These are phyloP conservation scores for Ridgeia piscesae DNA, from an alignment of 1,140 invertebrate genomes.

Conservation along the genomic window DNA sequence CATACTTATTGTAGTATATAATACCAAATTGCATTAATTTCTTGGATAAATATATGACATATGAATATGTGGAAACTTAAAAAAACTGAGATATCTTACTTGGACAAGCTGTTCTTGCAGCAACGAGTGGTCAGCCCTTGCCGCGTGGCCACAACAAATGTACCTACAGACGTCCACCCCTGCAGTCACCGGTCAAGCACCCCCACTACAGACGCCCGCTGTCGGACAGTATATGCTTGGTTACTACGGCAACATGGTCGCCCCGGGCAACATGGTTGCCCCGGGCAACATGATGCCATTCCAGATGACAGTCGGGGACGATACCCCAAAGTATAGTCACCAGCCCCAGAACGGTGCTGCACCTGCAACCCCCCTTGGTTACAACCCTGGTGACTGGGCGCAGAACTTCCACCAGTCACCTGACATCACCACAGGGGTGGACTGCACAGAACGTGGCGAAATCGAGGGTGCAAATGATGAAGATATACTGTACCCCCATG, in stretches of 20 bases:
- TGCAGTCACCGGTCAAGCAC: background rate
- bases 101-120: background rate
- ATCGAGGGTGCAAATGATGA: constrained; percentile 20
- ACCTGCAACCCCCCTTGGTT: background rate
- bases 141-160: background rate
- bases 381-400: background rate
- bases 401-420: background rate
- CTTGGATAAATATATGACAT: no score
- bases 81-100: no score
- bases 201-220: background rate
- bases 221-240: background rate
- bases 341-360: background rate
- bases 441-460: constrained; percentile 9
- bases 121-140: background rate
- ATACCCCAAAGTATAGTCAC: background rate
- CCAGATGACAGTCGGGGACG: background rate
- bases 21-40: no score
- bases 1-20: no score
- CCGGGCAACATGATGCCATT: background rate
- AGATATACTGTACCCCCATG: background rate
- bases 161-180: background rate
- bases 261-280: background rate
- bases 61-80: no score
- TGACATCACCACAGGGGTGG: background rate
- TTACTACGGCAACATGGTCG: background rate